Base-by-base conservation (phyloP, 1,140 invertebrate species). In the Zaprionus inermis region DNA sequence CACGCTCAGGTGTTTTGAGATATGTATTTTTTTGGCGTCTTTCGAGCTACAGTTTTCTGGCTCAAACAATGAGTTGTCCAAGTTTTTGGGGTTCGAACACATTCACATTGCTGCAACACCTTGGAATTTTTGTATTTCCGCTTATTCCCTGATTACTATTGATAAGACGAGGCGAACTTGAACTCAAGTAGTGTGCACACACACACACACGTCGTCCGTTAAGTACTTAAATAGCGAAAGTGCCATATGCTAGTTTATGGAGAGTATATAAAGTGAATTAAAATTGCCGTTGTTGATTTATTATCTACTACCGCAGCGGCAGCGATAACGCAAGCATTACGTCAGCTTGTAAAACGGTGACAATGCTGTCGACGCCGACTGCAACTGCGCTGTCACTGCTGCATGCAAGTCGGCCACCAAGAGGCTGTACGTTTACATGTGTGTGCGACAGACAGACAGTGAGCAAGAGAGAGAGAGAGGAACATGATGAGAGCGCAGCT, bases 221-320 rank as follows among this genome's bases (percentile, higher is more conserved):
- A 67, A 20, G 58, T 63, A 64, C 56, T 67, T 59, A 38, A 68
- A 41, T 57, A 78, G 72, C 64, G 75, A 78, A 78, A 78, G 75
- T 75, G 65, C 46, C 65, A 51, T 46, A 72, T 49, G 61, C 56
- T 52, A 32, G 18, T 57, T 63, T 71, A 75, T 71, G 54, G 63
- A 10, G 51, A 69, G 34, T 32, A 44, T 32, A 44, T 66, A 66
- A 66, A 56, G 10, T 32, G n/a, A 49, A 67, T 74, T 74, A 30
- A 70, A 63, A 63, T 70, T 70, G 52, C 14, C 41, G 52, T 41
- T 55, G 34, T 30, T 55, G 65, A 36, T 67, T 36, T 49, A 55
- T 55, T 46, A 56, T 44, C 63, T 55, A 38, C 24, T 60, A 28
- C 32, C 9, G 16, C 28, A 54, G 38, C 66, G 60, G 20, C 49